Conservation (phyloP, 2,797 vertebrate species). For the Enteromius fasciolatus region DNA sequence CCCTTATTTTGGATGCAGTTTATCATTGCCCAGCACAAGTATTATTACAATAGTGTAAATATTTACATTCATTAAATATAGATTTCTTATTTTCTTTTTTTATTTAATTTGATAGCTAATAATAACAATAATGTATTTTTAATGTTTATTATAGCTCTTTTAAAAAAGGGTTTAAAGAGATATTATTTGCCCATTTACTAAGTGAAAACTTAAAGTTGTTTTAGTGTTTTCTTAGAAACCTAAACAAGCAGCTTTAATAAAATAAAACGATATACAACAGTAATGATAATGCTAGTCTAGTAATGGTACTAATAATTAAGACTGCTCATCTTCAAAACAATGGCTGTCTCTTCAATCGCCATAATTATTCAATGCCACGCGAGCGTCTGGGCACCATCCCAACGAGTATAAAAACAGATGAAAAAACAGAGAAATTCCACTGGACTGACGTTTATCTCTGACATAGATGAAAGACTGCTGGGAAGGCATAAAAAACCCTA, state of each 20-base stretch:
- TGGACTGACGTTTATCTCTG: slow-evolving; percentile 2
- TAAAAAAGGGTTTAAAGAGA: neutral
- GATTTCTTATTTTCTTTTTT: neutral
- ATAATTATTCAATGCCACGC: neutral
- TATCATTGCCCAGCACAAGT: no score
- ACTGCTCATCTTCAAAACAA: neutral
- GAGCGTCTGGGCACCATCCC: slow-evolving; percentile 2
- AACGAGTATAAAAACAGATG: neutral
- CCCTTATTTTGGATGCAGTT: no score
- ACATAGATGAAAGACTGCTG: neutral
- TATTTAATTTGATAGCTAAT: neutral
- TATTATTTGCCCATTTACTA: neutral
- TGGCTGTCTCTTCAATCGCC: neutral
- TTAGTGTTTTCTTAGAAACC: neutral
- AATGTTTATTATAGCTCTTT: neutral
- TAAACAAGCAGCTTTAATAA: neutral
- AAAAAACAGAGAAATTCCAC: neutral
- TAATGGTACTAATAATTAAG: neutral
- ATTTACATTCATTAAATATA: no score
- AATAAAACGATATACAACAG: neutral
- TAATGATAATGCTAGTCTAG: neutral
- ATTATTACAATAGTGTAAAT: neutral
- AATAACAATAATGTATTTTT: neutral
- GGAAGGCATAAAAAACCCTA: neutral
- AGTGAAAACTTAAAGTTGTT: neutral